Percentiles rank a stretch among this genome's conserved stretches.
Evolutionary conservation across 2,113 vertebrate species (phyloP).

Genomic region (Pelvicachromis taeniatus): DNA sequence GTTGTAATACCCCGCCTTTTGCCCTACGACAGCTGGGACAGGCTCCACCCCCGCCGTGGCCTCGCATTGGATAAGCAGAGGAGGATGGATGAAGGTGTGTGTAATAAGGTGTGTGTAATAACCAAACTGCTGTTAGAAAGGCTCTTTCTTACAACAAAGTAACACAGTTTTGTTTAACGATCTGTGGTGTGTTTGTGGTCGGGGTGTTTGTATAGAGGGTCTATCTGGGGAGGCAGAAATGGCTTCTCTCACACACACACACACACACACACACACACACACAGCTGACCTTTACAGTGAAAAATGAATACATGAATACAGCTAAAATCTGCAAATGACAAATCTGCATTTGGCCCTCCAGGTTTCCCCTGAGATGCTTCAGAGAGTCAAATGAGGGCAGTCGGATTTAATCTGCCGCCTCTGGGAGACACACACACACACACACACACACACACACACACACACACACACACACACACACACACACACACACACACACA

Average conservation of each 20-base stretch:
- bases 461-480: neutral
- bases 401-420: constrained; percentile 54
- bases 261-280: constrained; percentile 15
- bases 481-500: neutral
- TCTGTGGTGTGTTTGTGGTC: neutral
- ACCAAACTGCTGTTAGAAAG: neutral
- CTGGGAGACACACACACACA: neutral
- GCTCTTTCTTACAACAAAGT: neutral
- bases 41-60: neutral
- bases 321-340: constrained; percentile 66
- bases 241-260: neutral
- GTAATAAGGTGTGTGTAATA: neutral
- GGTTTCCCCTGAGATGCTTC: constrained; percentile 42
- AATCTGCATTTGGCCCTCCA: constrained; percentile 63
- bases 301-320: constrained; percentile 68
- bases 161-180: neutral
- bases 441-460: too few relatives aligned
- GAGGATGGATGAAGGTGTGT: neutral
- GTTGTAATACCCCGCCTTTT: neutral
- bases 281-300: constrained; percentile 60
- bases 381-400: constrained; percentile 60
- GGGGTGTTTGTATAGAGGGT: neutral
- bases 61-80: neutral
- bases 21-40: neutral
- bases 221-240: neutral